Percentiles rank a stretch among this genome's conserved stretches.
Conservation (phyloP, 2,888 invertebrate species). For the Malacosoma neustria region DNA sequence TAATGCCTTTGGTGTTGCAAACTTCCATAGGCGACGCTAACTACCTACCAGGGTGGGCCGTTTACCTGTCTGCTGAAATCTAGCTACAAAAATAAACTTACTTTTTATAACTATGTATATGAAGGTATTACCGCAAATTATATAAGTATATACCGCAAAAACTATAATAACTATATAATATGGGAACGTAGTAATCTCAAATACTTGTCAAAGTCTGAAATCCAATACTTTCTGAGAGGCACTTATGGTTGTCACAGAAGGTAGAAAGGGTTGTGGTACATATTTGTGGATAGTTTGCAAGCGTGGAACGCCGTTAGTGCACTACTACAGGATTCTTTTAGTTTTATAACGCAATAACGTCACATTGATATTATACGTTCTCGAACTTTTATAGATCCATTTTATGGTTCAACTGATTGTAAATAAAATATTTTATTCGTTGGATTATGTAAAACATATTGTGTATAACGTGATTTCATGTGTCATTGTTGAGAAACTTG, state of each 20-base stretch:
- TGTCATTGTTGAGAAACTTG: neutral
- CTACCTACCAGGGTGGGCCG: too few species aligned
- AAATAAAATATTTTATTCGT: slow-evolving; percentile 12
- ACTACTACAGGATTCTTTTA: slow-evolving; percentile 36
- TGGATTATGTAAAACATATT: neutral
- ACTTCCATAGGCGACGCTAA: too few species aligned
- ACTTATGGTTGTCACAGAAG: slow-evolving; percentile 6
- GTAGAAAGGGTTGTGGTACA: slow-evolving; percentile 6
- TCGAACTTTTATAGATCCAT: slow-evolving; percentile 31
- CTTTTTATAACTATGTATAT: too few species aligned
- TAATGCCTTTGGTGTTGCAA: too few species aligned
- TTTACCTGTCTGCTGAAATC: too few species aligned
- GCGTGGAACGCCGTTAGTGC: slow-evolving; percentile 44
- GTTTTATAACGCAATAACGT: slow-evolving; percentile 56
- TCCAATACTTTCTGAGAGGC: slow-evolving; percentile 3
- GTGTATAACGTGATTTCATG: neutral
- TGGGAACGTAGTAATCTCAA: neutral
- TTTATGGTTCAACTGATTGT: slow-evolving; percentile 19
- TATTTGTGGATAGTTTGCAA: slow-evolving; percentile 28
- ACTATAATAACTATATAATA: too few species aligned
- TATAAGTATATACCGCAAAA: too few species aligned
- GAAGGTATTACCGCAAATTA: too few species aligned
- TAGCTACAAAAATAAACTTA: too few species aligned
- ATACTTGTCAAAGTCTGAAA: slow-evolving; percentile 1
- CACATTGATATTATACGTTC: slow-evolving; percentile 33